Evolutionary conservation across 2,888 invertebrate species (phyloP).

Genomic region (Syrphus vitripennis): DNA sequence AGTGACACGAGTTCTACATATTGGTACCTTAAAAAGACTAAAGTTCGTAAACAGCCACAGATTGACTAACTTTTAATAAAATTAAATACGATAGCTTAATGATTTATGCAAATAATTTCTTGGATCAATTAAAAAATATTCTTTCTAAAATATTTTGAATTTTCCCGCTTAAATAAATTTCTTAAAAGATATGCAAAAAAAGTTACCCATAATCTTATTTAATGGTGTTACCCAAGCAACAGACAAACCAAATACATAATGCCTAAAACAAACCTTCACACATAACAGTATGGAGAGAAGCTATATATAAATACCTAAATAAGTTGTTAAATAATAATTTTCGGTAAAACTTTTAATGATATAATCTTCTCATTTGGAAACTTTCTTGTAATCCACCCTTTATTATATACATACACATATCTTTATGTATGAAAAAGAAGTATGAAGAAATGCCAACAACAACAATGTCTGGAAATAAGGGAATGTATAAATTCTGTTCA

Average conservation of each 20-base stretch:
- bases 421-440: too few relatives aligned
- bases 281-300: slow-evolving; percentile 29
- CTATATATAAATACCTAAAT: not conserved
- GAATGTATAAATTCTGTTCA: not conserved
- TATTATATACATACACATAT: too few relatives aligned
- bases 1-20: too few relatives aligned
- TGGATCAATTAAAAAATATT: too few relatives aligned
- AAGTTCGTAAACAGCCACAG: too few relatives aligned
- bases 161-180: not conserved
- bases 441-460: slow-evolving; percentile 2
- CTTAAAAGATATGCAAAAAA: not conserved
- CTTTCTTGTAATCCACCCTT: slow-evolving; percentile 60
- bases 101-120: too few relatives aligned
- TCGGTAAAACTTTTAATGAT: slow-evolving; percentile 66
- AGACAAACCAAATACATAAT: not conserved
- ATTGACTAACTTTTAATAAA: too few relatives aligned
- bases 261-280: not conserved
- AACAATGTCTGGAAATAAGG: slow-evolving; percentile 17
- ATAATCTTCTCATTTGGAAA: slow-evolving; percentile 68
- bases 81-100: too few relatives aligned
- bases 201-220: too few relatives aligned
- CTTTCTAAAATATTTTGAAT: not conserved
- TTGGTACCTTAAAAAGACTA: too few relatives aligned
- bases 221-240: not conserved
- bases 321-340: slow-evolving; percentile 70